Percentiles rank a stretch among this genome's conserved stretches.
These are phyloP conservation scores for Etia nguti DNA, from an alignment of 2,113 vertebrate genomes.

Conservation along the genomic window DNA sequence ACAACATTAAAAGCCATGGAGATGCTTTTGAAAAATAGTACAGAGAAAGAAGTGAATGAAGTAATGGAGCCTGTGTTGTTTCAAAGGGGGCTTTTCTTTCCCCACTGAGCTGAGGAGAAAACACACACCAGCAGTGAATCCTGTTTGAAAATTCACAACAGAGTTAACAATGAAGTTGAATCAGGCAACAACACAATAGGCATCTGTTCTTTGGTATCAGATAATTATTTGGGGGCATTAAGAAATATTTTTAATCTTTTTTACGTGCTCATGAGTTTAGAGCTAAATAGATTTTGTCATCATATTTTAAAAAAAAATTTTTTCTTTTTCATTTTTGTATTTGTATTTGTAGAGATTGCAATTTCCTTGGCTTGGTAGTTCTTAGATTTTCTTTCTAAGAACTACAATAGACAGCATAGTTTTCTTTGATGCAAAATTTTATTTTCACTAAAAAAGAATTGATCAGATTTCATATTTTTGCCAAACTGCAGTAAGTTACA, in stretches of 20 bases:
- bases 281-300: not conserved
- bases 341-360: not conserved
- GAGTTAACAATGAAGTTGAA: not conserved
- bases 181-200: not conserved
- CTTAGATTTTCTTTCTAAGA: not conserved
- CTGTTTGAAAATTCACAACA: not conserved
- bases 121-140: not conserved
- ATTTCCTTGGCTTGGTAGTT: not conserved
- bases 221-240: not conserved
- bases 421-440: not conserved
- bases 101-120: not conserved
- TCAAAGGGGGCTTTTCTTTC: not conserved
- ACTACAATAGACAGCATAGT: not conserved
- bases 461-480: not conserved
- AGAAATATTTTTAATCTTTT: not conserved
- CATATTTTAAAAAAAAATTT: not conserved
- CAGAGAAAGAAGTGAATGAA: not conserved
- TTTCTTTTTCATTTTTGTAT: not conserved
- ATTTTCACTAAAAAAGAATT: not conserved
- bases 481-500: not conserved
- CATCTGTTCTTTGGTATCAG: not conserved
- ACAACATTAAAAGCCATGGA: not conserved
- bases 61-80: not conserved
- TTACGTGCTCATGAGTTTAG: not conserved
- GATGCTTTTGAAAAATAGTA: not conserved